A percentile compares a stretch with the other conserved stretches of the same genome.
Evolutionary conservation across 2,113 vertebrate genomes (phyloP).

Genomic region (Salvelinus alpinus): DNA sequence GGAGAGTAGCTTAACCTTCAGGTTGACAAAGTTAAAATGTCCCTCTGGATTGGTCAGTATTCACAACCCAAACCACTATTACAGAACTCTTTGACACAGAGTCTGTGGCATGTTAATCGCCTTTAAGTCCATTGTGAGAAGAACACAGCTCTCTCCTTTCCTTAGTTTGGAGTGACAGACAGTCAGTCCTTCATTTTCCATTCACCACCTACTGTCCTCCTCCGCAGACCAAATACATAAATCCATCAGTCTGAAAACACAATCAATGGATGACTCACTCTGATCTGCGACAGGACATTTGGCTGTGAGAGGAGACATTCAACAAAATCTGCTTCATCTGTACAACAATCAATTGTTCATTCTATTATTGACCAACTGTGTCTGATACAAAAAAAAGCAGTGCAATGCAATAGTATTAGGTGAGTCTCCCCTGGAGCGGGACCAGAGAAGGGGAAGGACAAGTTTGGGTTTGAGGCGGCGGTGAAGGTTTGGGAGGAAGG

Average conservation of each 20-base stretch:
- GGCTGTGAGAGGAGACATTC: background rate
- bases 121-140: background rate
- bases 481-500: background rate
- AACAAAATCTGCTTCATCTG: background rate
- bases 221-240: constrained; percentile 21
- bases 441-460: no score
- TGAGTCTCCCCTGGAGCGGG: background rate
- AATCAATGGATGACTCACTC: background rate
- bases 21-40: background rate
- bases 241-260: constrained; percentile 15
- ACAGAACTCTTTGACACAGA: background rate
- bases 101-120: background rate
- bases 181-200: background rate
- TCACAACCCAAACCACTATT: background rate
- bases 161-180: background rate
- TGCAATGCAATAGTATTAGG: constrained; percentile 16
- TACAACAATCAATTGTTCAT: background rate
- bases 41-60: background rate
- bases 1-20: background rate
- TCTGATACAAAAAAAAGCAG: background rate
- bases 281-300: background rate
- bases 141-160: background rate
- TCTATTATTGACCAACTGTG: background rate
- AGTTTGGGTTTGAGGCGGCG: background rate
- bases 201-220: background rate